Percentiles rank a stretch among this genome's conserved stretches.
These are phyloP conservation scores for Drosophila equinoxialis DNA, from an alignment of 1,140 invertebrate species.

Conservation along the genomic window DNA sequence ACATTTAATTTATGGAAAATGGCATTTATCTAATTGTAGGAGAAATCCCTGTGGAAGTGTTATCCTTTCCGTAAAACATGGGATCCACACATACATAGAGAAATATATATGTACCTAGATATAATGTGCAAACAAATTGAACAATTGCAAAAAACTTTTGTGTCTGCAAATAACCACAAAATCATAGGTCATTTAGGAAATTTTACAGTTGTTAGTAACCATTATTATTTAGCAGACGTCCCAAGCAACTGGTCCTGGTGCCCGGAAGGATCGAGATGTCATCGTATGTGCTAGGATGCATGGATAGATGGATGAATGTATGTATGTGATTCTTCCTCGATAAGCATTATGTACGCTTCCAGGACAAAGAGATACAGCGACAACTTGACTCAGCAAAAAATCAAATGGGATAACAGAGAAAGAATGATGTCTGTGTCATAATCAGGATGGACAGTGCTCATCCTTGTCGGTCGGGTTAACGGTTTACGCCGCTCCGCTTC, in stretches of 20 bases:
- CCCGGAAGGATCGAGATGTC: constrained; percentile 13
- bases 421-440: constrained; percentile 11
- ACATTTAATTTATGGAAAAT: too few species aligned
- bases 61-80: too few species aligned
- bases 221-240: not conserved
- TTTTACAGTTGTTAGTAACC: constrained; percentile 67
- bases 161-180: constrained; percentile 3
- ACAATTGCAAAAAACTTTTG: constrained; percentile 35
- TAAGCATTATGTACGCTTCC: constrained; percentile 75
- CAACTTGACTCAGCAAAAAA: constrained; percentile 78
- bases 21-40: too few species aligned
- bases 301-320: not conserved
- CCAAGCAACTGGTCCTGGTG: not conserved
- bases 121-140: constrained; percentile 5
- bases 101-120: too few species aligned
- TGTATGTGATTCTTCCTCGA: constrained; percentile 33
- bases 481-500: not conserved
- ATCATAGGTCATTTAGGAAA: constrained; percentile 67
- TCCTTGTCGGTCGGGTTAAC: not conserved
- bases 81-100: too few species aligned
- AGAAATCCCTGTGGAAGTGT: too few species aligned
- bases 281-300: constrained; percentile 47
- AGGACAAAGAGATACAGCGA: constrained; percentile 48
- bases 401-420: constrained; percentile 21
- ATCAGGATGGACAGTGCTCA: constrained; percentile 5